Evolutionary conservation across 2,888 invertebrate species (phyloP).

Genomic region (Horisme vitalbata): DNA sequence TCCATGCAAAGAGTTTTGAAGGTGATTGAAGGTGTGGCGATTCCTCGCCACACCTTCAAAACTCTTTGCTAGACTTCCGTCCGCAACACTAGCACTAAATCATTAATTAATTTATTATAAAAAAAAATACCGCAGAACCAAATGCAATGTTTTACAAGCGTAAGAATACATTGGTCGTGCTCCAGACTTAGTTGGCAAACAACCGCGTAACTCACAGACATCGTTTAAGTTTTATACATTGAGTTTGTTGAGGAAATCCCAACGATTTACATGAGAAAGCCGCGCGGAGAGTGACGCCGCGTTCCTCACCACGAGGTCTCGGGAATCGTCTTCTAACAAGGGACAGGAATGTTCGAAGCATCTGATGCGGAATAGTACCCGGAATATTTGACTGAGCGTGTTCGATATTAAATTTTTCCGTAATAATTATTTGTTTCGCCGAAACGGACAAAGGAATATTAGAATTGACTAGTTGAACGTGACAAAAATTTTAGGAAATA

Average conservation of each 20-base stretch:
- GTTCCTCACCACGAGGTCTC: constrained; percentile 47
- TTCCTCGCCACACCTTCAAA: no score
- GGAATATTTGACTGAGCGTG: constrained; percentile 71
- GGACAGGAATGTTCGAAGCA: constrained; percentile 69
- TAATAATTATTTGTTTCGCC: constrained; percentile 20
- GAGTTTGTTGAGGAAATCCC: constrained; percentile 68
- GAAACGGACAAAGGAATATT: not conserved
- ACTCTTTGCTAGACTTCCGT: no score
- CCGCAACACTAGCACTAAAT: no score
- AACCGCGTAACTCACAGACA: constrained; percentile 43
- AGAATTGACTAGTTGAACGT: not conserved
- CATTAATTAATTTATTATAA: not conserved
- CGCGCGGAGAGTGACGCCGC: constrained; percentile 50
- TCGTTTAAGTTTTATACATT: constrained; percentile 67
- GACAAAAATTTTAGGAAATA: not conserved
- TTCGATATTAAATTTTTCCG: constrained; percentile 57
- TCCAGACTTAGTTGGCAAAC: constrained; percentile 28
- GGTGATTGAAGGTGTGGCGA: no score
- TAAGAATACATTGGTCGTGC: constrained; percentile 18
- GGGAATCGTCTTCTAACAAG: constrained; percentile 63
- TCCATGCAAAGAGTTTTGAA: no score
- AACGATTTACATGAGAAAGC: constrained; percentile 76
- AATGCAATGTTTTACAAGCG: constrained; percentile 14
- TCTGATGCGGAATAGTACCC: constrained; percentile 59
- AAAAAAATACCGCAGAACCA: not conserved